A percentile compares a stretch with the other conserved stretches of the same genome.
phyloP scores from a whole-genome alignment of 23 tunicate genomes.

The Ciona savignyi region DNA sequence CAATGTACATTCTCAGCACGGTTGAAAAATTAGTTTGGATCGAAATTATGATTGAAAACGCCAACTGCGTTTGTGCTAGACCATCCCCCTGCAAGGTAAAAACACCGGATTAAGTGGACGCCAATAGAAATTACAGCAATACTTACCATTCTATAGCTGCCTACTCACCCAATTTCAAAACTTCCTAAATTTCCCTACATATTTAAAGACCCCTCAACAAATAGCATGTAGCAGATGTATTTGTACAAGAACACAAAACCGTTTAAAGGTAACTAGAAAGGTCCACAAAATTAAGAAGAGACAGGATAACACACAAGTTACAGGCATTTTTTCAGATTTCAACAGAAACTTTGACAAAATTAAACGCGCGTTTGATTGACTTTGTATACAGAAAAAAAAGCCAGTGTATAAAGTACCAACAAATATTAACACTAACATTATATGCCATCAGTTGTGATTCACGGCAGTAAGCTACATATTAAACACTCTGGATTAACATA shows the following conservation, averaged over 20 bases:
- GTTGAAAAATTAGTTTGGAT: too few species aligned
- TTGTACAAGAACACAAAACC: not conserved
- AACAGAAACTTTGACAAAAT: too few species aligned
- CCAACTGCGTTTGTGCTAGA: too few species aligned
- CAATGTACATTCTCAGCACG: too few species aligned
- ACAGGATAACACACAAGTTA: not conserved
- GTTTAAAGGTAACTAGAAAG: not conserved
- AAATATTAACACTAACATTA: not conserved
- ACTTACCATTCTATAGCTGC: too few species aligned
- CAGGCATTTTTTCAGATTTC: too few species aligned
- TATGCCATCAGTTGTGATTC: not conserved
- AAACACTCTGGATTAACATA: not conserved
- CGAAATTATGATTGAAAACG: too few species aligned
- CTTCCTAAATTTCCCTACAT: too few species aligned
- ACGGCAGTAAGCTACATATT: not conserved
- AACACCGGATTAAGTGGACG: too few species aligned
- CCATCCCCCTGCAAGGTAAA: too few species aligned
- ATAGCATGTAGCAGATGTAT: not conserved
- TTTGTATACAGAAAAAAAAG: not conserved
- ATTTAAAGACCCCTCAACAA: not conserved
- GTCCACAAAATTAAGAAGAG: not conserved
- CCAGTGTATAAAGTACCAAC: constrained; percentile 2
- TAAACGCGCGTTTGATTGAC: not conserved
- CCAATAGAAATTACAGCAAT: too few species aligned
- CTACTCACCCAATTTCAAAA: too few species aligned